phyloP scores from a whole-genome alignment of 2,113 vertebrate genomes.

The Archocentrus centrarchus region DNA sequence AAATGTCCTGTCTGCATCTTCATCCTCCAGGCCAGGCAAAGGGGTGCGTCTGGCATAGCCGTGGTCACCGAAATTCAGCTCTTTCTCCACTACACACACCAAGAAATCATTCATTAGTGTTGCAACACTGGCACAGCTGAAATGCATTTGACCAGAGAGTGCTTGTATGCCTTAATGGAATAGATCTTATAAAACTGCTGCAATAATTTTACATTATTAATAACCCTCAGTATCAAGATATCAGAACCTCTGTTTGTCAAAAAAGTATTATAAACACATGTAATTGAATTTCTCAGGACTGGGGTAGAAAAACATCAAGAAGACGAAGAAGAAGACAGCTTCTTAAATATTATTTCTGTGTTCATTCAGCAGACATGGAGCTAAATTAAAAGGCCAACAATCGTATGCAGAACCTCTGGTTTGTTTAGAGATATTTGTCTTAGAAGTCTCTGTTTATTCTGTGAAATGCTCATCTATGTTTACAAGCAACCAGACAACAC shows the following conservation, averaged over 20 bases:
- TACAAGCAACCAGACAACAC: neutral
- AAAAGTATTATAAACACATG: neutral
- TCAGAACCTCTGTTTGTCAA: too few relatives aligned
- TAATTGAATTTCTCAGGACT: neutral
- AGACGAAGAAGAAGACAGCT: neutral
- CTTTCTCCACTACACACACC: slow-evolving; percentile 74
- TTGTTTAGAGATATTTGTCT: neutral
- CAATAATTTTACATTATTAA: neutral
- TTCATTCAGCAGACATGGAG: neutral
- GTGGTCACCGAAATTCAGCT: slow-evolving; percentile 81
- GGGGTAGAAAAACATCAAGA: neutral
- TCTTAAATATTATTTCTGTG: too few relatives aligned
- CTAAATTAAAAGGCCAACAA: neutral
- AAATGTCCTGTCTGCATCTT: slow-evolving; percentile 54
- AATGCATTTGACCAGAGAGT: neutral
- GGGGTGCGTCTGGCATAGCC: slow-evolving; percentile 81
- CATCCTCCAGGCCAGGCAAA: slow-evolving; percentile 70
- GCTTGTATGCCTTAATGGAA: neutral
- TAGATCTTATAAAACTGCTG: neutral
- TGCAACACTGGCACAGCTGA: neutral
- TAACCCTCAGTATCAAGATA: too few relatives aligned
- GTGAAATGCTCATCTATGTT: neutral
- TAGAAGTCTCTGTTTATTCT: neutral
- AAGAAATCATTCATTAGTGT: neutral
- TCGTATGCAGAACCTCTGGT: neutral